These are phyloP conservation scores for Falco columbarius DNA, from an alignment of 2,797 vertebrate genomes.

Conservation along the genomic window DNA sequence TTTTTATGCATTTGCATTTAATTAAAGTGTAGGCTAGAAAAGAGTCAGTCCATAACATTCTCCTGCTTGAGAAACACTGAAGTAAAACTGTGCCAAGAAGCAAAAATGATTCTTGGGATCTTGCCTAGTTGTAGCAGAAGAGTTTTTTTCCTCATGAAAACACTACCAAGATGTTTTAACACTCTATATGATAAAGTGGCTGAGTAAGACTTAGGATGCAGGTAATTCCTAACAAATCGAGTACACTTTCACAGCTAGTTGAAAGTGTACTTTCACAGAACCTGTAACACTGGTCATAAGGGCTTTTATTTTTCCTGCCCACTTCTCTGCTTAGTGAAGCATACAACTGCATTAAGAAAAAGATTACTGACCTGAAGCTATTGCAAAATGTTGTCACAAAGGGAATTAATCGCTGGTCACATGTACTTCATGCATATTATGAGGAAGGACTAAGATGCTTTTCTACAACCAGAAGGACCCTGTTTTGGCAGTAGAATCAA, in stretches of 20 bases:
- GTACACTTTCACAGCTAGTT: neutral
- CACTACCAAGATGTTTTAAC: neutral
- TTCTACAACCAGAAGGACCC: neutral
- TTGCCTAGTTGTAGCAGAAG: neutral
- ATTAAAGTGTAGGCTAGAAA: neutral
- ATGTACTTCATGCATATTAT: neutral
- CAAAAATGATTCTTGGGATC: neutral
- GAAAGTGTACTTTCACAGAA: neutral
- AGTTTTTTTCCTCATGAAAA: neutral
- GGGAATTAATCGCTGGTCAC: neutral
- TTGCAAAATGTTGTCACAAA: neutral
- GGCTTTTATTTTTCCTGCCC: neutral
- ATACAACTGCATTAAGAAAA: neutral
- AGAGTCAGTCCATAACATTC: neutral
- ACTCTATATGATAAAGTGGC: neutral
- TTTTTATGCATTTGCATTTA: neutral
- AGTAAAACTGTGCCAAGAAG: neutral
- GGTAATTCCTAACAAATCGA: neutral
- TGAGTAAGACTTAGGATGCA: neutral
- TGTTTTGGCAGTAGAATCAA: neutral
- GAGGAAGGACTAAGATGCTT: neutral
- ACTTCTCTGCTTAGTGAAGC: neutral
- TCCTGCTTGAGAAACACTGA: neutral
- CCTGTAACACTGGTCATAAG: neutral
- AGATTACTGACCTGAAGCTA: neutral